Evolutionary conservation across 1,140 invertebrate species (phyloP).

Genomic region (Antheraea mylitta): DNA sequence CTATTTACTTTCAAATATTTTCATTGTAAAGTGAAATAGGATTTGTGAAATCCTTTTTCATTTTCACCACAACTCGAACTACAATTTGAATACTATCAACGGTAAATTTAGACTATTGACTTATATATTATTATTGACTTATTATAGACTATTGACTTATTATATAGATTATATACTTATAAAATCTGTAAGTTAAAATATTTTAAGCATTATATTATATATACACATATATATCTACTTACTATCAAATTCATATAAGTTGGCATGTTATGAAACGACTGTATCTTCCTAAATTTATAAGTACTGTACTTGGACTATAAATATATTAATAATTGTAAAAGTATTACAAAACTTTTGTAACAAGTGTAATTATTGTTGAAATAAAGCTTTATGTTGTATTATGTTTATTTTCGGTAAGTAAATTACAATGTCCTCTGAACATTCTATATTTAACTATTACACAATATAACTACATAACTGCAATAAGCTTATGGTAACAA

Average conservation of each 20-base stretch:
- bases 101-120: background rate
- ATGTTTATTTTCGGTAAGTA: too few relatives aligned
- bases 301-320: background rate
- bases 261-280: background rate
- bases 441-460: too few relatives aligned
- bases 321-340: background rate
- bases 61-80: background rate
- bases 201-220: background rate
- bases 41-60: background rate
- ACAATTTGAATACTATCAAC: too few relatives aligned
- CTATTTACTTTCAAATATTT: background rate
- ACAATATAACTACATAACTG: too few relatives aligned
- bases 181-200: background rate
- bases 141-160: background rate
- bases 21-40: too few relatives aligned
- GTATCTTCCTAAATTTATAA: background rate
- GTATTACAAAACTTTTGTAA: background rate
- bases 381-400: constrained; percentile 59
- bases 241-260: background rate
- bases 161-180: too few relatives aligned
- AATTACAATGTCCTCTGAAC: too few relatives aligned
- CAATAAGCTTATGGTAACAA: too few relatives aligned
- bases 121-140: background rate
- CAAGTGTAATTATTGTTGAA: constrained; percentile 66
- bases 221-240: background rate